Percentiles rank a stretch among this genome's conserved stretches.
phyloP scores from a whole-genome alignment of 2,113 vertebrate genomes.

The Bufo gargarizans region DNA sequence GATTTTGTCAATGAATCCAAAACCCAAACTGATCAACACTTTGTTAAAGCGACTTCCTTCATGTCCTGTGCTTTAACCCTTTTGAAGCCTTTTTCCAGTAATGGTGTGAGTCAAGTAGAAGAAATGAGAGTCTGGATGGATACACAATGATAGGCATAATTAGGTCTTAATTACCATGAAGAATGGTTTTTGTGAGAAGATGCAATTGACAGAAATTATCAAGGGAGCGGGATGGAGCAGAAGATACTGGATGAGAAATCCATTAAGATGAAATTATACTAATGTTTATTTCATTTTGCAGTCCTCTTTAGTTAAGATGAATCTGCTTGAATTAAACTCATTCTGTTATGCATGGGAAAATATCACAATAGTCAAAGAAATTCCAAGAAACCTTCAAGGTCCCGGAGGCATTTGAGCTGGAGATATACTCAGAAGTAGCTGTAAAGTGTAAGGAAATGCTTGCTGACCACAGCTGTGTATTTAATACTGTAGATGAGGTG shows the following conservation, averaged over 20 bases:
- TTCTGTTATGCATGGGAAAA: conserved; percentile 2
- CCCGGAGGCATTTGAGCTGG: not conserved
- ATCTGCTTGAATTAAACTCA: conserved; percentile 11
- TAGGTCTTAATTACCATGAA: conserved; percentile 40
- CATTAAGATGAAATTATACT: conserved; percentile 49
- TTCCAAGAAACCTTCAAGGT: not conserved
- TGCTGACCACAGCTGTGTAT: not conserved
- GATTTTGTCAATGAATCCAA: not conserved
- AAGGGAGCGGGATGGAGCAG: conserved; percentile 1
- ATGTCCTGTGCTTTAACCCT: not conserved
- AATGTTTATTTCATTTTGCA: conserved; percentile 52
- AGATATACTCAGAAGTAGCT: conserved; percentile 13
- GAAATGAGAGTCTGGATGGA: not conserved
- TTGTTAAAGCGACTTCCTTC: not conserved
- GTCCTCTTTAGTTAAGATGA: not conserved
- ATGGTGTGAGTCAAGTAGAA: not conserved
- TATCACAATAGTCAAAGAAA: conserved; percentile 15
- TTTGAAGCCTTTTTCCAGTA: not conserved
- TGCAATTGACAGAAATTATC: conserved; percentile 47
- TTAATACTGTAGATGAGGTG: too few relatives aligned
- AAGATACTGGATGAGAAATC: conserved; percentile 30
- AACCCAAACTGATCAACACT: not conserved
- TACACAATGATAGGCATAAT: not conserved
- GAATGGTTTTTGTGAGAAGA: conserved; percentile 26
- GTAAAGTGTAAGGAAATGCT: not conserved